These are phyloP conservation scores for Idaea dimidiata DNA, from an alignment of 2,888 invertebrate genomes.

Conservation along the genomic window DNA sequence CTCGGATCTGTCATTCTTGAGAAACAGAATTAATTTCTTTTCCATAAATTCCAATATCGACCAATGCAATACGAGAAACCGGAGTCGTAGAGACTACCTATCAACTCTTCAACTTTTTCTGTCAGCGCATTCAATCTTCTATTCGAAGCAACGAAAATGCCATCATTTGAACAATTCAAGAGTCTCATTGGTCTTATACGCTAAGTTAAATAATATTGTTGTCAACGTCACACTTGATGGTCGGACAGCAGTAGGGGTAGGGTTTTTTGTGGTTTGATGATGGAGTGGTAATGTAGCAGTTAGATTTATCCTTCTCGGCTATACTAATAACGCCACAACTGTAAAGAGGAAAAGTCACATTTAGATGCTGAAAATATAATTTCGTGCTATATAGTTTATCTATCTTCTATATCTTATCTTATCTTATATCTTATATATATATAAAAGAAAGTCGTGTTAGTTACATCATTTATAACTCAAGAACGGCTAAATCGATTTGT, in stretches of 20 bases:
- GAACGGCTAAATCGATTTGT: too few species aligned
- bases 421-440: too few species aligned
- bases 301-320: constrained; percentile 28
- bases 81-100: not conserved
- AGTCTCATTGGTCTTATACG: constrained; percentile 22
- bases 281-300: constrained; percentile 49
- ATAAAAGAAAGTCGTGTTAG: too few species aligned
- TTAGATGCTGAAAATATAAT: not conserved
- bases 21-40: too few species aligned
- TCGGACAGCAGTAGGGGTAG: constrained; percentile 57
- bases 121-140: not conserved
- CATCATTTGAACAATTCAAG: constrained; percentile 29
- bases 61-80: not conserved
- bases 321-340: constrained; percentile 52
- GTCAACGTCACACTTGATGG: constrained; percentile 51
- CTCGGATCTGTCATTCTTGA: not conserved
- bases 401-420: too few species aligned
- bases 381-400: too few species aligned
- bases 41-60: not conserved
- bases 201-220: constrained; percentile 38
- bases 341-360: constrained; percentile 29
- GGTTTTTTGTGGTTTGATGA: constrained; percentile 44
- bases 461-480: too few species aligned
- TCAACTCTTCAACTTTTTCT: constrained; percentile 3
- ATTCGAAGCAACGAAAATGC: constrained; percentile 17